Evolutionary conservation across 2,113 vertebrate species (phyloP).

Genomic region (Rattus norvegicus): GRCr8 NC_086022.1:156572001-156572500

Average conservation of each 20-base stretch:
- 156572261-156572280: slow-evolving; percentile 71
- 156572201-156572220: slow-evolving; percentile 70
- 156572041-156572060: neutral
- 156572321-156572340: slow-evolving; percentile 49
- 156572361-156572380: neutral
- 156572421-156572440: neutral
- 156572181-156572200: slow-evolving; percentile 79
- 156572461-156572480: neutral
- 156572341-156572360: slow-evolving; percentile 77
- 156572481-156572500: slow-evolving; percentile 19
- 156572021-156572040: neutral
- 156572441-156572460: neutral
- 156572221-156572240: slow-evolving; percentile 84
- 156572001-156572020: neutral
- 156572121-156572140: neutral
- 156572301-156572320: slow-evolving; percentile 77
- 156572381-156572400: neutral
- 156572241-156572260: slow-evolving; percentile 87
- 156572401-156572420: neutral
- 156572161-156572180: slow-evolving; percentile 81
- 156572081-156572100: too few relatives aligned
- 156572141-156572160: neutral
- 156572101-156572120: neutral
- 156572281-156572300: slow-evolving; percentile 71
- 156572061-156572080: neutral